Evolutionary conservation across 2,113 vertebrate species (phyloP), one percentile per base, ranked within the genome.

Genomic region (Corydoras maculifer): DNA sequence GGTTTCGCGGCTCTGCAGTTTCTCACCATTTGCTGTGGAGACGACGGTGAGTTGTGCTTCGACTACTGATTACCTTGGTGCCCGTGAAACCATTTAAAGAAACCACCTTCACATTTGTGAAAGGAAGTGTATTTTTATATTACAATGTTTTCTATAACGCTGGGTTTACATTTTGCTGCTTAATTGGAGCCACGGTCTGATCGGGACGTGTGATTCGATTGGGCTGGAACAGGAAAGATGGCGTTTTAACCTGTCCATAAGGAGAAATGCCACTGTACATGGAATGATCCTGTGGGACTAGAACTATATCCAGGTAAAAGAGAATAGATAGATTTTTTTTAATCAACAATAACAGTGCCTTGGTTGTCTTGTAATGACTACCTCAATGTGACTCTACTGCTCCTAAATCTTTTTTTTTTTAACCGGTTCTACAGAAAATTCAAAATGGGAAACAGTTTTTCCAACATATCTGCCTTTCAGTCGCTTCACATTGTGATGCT

Each of bases 401-500:
- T 49, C 43, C 63, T 68, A 64, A 66, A 66, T 53, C 63, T 6
- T n/a, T 30, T 5, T 3, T 7, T 57, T 14, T 57, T 15, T 9
- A 10, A 14, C 29, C 35, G 66, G 54, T 58, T 8, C 61, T 43
- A 62, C 58, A 18, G 43, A 50, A 63, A 10, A 55, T 29, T 31
- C 30, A 60, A 62, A 68, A 98, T 97, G 95, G 94, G 95, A 72
- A 97, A 95, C 90, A 93, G 94, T 84, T 94, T 95, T 69, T 97
- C 95, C 82, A 98, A 95, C 87, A 93, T 98, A 80, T 93, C 94
- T 48, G 94, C 94, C 78, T 97, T 97, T 86, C 95, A 98, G 90
- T 98, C 96, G 1, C 89, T 98, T 10, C 96, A 98, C 84, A 96
- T 98, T 78, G 96, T 98, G 80, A 98, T 98, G 94, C 86, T 98